These are phyloP conservation scores for Poeciliopsis retropinna DNA, from an alignment of 2,113 vertebrate genomes.

Conservation along the genomic window DNA sequence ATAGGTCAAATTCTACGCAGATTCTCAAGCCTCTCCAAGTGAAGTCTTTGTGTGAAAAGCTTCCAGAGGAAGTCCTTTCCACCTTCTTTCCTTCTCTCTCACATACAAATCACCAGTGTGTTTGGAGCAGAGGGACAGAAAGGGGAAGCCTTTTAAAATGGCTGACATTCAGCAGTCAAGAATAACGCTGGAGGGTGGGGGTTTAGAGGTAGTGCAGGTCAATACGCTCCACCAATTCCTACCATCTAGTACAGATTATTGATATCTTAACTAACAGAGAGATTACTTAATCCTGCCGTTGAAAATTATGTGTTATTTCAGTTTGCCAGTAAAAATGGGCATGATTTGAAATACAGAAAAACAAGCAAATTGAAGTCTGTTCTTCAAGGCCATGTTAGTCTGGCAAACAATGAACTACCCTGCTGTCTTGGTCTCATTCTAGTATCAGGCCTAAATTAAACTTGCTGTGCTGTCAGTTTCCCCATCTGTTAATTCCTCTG, in stretches of 20 bases:
- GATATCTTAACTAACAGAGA: slow-evolving; percentile 17
- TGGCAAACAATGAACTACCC: slow-evolving; percentile 43
- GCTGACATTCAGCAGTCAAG: slow-evolving; percentile 74
- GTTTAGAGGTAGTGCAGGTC: slow-evolving; percentile 44
- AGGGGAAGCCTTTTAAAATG: slow-evolving; percentile 77
- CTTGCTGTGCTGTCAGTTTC: slow-evolving; percentile 64
- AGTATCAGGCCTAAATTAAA: slow-evolving; percentile 70
- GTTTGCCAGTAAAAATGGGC: not conserved
- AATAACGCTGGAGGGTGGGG: slow-evolving; percentile 61
- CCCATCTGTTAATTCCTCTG: slow-evolving; percentile 66
- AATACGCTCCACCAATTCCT: slow-evolving; percentile 46
- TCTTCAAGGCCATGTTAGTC: slow-evolving; percentile 11
- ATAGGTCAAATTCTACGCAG: slow-evolving; percentile 48
- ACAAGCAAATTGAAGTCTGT: not conserved
- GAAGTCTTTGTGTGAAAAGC: slow-evolving; percentile 53
- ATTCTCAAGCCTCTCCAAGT: slow-evolving; percentile 45
- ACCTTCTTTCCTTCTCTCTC: slow-evolving; percentile 52
- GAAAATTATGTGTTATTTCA: slow-evolving; percentile 1
- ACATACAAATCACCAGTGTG: slow-evolving; percentile 61
- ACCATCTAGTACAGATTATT: slow-evolving; percentile 19
- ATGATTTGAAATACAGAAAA: slow-evolving; percentile 8
- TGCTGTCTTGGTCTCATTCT: slow-evolving; percentile 31
- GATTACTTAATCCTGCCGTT: slow-evolving; percentile 8
- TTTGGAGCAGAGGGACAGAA: slow-evolving; percentile 66
- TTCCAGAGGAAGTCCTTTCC: slow-evolving; percentile 63